phyloP scores from a whole-genome alignment of 2,113 vertebrate genomes.

The Brachirus orientalis region DNA sequence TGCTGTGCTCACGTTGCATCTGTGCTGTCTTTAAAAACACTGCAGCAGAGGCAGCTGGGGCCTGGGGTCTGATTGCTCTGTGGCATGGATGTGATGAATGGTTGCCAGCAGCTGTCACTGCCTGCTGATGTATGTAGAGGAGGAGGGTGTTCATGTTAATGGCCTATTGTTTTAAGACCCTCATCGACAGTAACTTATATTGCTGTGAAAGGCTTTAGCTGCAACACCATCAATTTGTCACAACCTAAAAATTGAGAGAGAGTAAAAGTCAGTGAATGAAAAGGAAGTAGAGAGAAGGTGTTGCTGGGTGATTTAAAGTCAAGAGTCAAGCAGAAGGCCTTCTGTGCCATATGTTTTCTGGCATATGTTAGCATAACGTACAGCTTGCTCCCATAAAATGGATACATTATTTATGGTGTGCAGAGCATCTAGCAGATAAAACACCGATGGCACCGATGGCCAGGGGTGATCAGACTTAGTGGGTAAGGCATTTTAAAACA shows the following conservation, averaged over 20 bases:
- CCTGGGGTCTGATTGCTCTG: constrained; percentile 36
- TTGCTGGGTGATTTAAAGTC: constrained; percentile 56
- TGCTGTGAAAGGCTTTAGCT: constrained; percentile 55
- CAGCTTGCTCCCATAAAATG: constrained; percentile 40
- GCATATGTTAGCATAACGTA: constrained; percentile 39
- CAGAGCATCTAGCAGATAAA: constrained; percentile 33
- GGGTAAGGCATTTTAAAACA: constrained; percentile 10
- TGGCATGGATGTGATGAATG: constrained; percentile 70
- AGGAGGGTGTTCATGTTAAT: constrained; percentile 64
- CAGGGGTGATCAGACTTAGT: constrained; percentile 18
- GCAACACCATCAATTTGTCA: constrained; percentile 65
- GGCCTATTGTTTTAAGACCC: constrained; percentile 71
- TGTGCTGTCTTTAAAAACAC: constrained; percentile 60
- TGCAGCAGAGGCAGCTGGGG: constrained; percentile 16
- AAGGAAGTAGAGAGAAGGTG: constrained; percentile 13
- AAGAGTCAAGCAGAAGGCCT: constrained; percentile 36
- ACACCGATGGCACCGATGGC: constrained; percentile 49
- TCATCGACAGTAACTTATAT: constrained; percentile 61
- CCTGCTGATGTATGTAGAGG: constrained; percentile 62
- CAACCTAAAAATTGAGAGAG: constrained; percentile 54
- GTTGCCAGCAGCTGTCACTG: constrained; percentile 49
- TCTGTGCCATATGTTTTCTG: constrained; percentile 43
- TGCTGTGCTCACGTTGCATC: constrained; percentile 46
- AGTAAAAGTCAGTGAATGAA: constrained; percentile 43
- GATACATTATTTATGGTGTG: constrained; percentile 49